A percentile compares a stretch with the other conserved stretches of the same genome.
phyloP scores from a whole-genome alignment of 2,113 vertebrate species.

The Leptocoma aspasia region DNA sequence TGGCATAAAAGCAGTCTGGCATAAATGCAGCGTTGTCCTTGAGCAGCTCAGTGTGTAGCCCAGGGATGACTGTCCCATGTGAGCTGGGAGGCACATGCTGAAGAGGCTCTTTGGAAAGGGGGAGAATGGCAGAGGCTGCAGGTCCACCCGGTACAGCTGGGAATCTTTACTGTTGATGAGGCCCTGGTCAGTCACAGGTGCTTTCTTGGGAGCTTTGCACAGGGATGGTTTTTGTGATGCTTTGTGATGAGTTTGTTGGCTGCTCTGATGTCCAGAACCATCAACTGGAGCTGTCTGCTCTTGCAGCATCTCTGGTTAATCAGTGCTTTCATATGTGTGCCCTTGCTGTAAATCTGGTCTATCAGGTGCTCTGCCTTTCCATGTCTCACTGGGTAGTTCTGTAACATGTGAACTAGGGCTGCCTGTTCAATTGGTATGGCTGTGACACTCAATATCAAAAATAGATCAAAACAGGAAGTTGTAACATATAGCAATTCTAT shows the following conservation, averaged over 20 bases:
- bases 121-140: background rate
- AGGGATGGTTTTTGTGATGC: background rate
- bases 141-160: background rate
- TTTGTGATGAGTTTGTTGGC: background rate
- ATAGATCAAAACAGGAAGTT: background rate
- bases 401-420: background rate
- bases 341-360: background rate
- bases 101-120: accelerated
- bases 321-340: background rate
- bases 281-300: background rate
- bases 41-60: accelerated
- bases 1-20: background rate
- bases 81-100: accelerated
- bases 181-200: background rate
- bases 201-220: background rate
- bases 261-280: background rate
- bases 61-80: accelerated
- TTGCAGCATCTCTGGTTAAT: background rate
- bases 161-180: background rate
- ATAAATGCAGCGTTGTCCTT: accelerated
- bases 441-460: background rate
- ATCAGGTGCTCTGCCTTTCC: background rate
- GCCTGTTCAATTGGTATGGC: background rate
- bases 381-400: background rate
- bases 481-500: background rate